phyloP scores from a whole-genome alignment of 2,888 invertebrate species.

The Cyclophora punctaria region DNA sequence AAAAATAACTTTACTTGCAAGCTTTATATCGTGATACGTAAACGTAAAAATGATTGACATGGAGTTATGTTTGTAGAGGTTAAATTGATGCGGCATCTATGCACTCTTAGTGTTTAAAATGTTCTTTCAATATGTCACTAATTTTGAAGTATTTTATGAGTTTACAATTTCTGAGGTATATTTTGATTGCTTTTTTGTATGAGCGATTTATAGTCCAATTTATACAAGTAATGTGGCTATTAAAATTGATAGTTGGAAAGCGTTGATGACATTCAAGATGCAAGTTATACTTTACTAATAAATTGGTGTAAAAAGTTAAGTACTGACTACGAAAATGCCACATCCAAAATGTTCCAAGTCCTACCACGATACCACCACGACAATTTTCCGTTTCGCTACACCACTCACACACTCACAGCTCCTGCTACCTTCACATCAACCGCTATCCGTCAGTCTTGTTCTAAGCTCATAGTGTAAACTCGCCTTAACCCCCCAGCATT shows the following conservation, averaged over 20 bases:
- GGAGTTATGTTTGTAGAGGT: slow-evolving; percentile 2
- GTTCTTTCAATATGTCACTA: not conserved
- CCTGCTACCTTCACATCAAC: slow-evolving; percentile 9
- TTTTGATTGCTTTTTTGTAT: no score
- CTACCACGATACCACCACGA: slow-evolving; percentile 29
- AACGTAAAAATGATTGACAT: slow-evolving; percentile 12
- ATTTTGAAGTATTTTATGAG: no score
- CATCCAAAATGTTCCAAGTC: slow-evolving; percentile 9
- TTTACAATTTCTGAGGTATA: no score
- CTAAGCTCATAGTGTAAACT: slow-evolving; percentile 14
- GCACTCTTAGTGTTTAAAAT: not conserved
- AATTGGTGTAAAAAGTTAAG: no score
- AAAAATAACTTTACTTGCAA: no score
- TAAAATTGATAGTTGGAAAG: no score
- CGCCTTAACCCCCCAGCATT: slow-evolving; percentile 39
- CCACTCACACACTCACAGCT: slow-evolving; percentile 27
- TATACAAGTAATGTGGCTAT: no score
- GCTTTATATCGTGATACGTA: slow-evolving; percentile 4
- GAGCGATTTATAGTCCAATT: no score
- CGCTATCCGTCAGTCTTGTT: slow-evolving; percentile 14
- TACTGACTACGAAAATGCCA: slow-evolving; percentile 1
- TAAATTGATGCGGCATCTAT: slow-evolving; percentile 8
- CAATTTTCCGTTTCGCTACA: slow-evolving; percentile 42
- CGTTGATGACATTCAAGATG: no score
- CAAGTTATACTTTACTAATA: no score